Percentiles rank a stretch among this genome's conserved stretches.
Conservation (phyloP, 2,888 invertebrate species). For the Pycnomerus fuliginosus region DNA sequence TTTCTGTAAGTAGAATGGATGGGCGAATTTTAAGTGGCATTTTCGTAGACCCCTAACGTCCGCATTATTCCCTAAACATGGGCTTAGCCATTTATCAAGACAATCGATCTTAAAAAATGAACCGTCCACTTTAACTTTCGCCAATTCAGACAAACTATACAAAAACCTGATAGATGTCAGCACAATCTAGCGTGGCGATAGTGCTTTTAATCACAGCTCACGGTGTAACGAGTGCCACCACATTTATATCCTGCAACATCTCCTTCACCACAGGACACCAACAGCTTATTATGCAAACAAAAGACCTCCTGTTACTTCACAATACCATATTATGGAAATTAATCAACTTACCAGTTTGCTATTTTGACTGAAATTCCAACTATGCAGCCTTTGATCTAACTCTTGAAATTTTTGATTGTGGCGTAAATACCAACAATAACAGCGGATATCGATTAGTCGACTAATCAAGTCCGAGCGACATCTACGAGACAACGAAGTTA, state of each 20-base stretch:
- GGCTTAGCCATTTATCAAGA: conserved; percentile 27
- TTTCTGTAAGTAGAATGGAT: conserved; percentile 24
- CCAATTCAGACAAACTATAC: conserved; percentile 28
- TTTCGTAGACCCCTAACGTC: conserved; percentile 24
- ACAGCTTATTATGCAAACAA: conserved; percentile 23
- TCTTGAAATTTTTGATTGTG: too few relatives aligned
- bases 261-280: too few relatives aligned
- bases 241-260: too few relatives aligned
- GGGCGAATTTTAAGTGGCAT: conserved; percentile 26
- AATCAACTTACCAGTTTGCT: too few relatives aligned
- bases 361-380: too few relatives aligned
- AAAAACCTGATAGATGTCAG: conserved; percentile 31
- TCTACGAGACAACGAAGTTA: too few relatives aligned
- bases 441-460: too few relatives aligned
- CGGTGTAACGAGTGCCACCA: conserved; percentile 27
- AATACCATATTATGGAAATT: conserved; percentile 20
- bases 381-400: too few relatives aligned
- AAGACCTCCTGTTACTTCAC: conserved; percentile 21
- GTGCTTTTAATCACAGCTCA: conserved; percentile 30
- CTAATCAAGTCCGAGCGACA: too few relatives aligned
- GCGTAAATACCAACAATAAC: too few relatives aligned
- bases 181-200: conserved; percentile 30
- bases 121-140: conserved; percentile 31
- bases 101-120: conserved; percentile 32
- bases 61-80: conserved; percentile 28